These are phyloP conservation scores for Habropoda laboriosa DNA, from an alignment of 1,140 invertebrate species.

Conservation along the genomic window DNA sequence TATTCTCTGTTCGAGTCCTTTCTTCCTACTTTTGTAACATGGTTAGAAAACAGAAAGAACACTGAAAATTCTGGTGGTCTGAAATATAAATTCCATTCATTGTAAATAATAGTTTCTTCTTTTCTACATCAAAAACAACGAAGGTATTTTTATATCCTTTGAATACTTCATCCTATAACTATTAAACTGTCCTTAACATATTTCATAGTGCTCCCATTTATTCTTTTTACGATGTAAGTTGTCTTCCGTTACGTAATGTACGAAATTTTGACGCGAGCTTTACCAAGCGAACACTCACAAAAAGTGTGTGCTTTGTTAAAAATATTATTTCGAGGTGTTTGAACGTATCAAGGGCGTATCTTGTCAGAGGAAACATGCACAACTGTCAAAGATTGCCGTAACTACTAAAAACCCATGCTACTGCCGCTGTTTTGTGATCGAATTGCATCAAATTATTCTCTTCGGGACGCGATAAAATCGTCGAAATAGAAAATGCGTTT, in stretches of 20 bases:
- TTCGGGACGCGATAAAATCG: not conserved
- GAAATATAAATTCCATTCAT: too few relatives aligned
- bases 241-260: not conserved
- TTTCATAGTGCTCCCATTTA: not conserved
- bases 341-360: not conserved
- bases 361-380: not conserved
- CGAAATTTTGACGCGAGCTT: not conserved
- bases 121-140: not conserved
- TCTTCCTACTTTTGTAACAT: too few relatives aligned
- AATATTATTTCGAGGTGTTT: not conserved
- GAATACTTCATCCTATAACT: conserved; percentile 17
- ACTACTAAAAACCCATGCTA: not conserved
- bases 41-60: too few relatives aligned
- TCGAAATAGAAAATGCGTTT: conserved; percentile 10
- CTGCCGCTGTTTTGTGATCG: too few relatives aligned
- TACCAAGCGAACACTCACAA: not conserved
- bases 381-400: not conserved
- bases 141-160: not conserved
- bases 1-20: too few relatives aligned
- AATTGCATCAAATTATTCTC: not conserved
- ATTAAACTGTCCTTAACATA: not conserved
- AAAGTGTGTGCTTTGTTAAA: not conserved
- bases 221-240: conserved; percentile 31
- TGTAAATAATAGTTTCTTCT: too few relatives aligned
- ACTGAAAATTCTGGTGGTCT: too few relatives aligned